Percentiles rank a stretch among this genome's conserved stretches.
Conservation (phyloP, 2,888 invertebrate species). For the Eristalis pertinax region DNA sequence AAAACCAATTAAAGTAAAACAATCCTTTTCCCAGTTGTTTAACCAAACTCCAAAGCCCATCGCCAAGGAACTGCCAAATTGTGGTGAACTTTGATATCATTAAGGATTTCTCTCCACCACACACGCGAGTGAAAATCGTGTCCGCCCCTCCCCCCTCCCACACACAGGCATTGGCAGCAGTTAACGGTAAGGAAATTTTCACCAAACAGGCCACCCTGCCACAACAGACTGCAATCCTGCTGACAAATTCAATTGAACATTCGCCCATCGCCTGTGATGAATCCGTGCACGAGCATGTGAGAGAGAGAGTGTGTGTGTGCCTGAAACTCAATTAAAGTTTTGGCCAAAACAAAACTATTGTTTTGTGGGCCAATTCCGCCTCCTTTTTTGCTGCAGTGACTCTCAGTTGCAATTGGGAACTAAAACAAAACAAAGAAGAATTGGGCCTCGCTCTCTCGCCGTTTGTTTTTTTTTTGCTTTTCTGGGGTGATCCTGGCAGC, state of each 20-base stretch:
- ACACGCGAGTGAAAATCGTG: not conserved
- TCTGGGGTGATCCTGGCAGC: conserved; percentile 32
- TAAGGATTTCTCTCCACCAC: conserved; percentile 5
- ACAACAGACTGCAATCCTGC: not conserved
- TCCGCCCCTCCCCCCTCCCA: not conserved
- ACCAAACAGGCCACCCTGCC: not conserved
- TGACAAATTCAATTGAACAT: conserved; percentile 40
- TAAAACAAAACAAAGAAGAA: conserved; percentile 30
- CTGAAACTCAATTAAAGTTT: conserved; percentile 72
- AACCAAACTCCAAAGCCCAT: not conserved
- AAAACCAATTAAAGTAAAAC: conserved; percentile 9
- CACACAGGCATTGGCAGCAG: not conserved
- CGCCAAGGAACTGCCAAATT: conserved; percentile 40
- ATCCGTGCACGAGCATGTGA: not conserved
- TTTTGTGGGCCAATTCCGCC: conserved; percentile 55
- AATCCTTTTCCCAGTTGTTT: conserved; percentile 3
- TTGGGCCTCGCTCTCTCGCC: conserved; percentile 24
- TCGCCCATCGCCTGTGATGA: conserved; percentile 13
- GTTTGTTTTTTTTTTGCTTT: not conserved
- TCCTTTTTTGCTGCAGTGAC: conserved; percentile 22
- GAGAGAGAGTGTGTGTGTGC: conserved; percentile 11
- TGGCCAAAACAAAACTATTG: conserved; percentile 72
- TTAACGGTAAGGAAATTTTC: not conserved
- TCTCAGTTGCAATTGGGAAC: conserved; percentile 58
- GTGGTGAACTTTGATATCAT: conserved; percentile 40